Conservation (phyloP, 1,140 invertebrate species). For the Wiebesia pumilae region DNA sequence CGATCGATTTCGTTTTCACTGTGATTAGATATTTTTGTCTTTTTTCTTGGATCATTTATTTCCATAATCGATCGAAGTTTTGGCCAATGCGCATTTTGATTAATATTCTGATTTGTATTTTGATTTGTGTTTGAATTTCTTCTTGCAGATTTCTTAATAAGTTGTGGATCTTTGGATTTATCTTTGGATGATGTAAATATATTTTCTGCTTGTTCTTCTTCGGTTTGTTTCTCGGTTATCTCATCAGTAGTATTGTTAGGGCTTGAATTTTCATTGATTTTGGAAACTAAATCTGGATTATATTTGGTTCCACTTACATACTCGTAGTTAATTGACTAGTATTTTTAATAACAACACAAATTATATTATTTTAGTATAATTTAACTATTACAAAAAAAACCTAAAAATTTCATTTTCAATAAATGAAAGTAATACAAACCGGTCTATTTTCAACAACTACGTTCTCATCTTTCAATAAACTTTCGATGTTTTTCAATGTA, state of each 20-base stretch:
- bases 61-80: neutral
- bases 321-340: neutral
- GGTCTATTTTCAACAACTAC: neutral
- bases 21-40: neutral
- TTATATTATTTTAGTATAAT: too few relatives aligned
- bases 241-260: neutral
- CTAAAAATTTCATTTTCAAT: neutral
- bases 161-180: neutral
- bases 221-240: neutral
- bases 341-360: too few relatives aligned
- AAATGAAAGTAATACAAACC: neutral
- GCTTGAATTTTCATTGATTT: neutral
- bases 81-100: neutral
- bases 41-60: neutral
- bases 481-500: conserved; percentile 37
- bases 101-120: neutral
- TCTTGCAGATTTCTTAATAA: neutral
- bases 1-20: neutral
- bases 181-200: neutral
- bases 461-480: conserved; percentile 10
- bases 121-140: neutral
- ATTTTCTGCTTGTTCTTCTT: neutral
- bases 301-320: too few relatives aligned
- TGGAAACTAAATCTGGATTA: too few relatives aligned
- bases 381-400: too few relatives aligned